A percentile compares a stretch with the other conserved stretches of the same genome.
Conservation (phyloP, 2,888 invertebrate species). For the Brachylomia viminalis region DNA sequence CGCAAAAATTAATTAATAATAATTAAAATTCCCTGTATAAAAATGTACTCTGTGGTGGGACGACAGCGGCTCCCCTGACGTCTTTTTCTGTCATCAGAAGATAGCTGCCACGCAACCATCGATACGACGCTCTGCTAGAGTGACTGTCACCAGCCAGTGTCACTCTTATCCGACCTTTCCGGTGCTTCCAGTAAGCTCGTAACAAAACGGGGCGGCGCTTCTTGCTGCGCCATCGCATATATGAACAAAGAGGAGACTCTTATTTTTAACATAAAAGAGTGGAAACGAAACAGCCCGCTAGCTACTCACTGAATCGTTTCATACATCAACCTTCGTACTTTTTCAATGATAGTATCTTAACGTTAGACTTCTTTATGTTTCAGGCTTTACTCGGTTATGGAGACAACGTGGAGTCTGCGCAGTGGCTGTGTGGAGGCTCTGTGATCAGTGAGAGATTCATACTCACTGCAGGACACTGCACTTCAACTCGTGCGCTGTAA, state of each 20-base stretch:
- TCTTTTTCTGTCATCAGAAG: neutral
- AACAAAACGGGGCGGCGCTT: neutral
- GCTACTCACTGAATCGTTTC: neutral
- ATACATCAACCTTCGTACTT: neutral
- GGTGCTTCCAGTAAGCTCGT: too few species aligned
- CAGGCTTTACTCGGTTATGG: constrained; percentile 62
- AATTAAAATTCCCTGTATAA: too few species aligned
- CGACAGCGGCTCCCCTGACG: neutral
- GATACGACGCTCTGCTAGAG: neutral
- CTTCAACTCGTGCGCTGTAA: constrained; percentile 31
- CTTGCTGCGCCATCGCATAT: neutral
- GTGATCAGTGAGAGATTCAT: constrained; percentile 71
- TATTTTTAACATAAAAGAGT: neutral
- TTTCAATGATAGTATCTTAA: neutral
- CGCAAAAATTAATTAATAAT: too few species aligned
- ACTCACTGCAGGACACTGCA: constrained; percentile 68
- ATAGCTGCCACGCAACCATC: neutral
- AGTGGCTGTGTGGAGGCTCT: constrained; percentile 72
- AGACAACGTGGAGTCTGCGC: constrained; percentile 36
- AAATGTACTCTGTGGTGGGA: too few species aligned
- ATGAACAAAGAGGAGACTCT: neutral
- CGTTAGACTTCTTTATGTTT: neutral
- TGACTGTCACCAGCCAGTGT: neutral
- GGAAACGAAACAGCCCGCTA: too few species aligned
- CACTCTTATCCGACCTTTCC: neutral